These are phyloP conservation scores for Pyrocoelia pectoralis DNA, from an alignment of 2,888 invertebrate genomes.

Conservation along the genomic window DNA sequence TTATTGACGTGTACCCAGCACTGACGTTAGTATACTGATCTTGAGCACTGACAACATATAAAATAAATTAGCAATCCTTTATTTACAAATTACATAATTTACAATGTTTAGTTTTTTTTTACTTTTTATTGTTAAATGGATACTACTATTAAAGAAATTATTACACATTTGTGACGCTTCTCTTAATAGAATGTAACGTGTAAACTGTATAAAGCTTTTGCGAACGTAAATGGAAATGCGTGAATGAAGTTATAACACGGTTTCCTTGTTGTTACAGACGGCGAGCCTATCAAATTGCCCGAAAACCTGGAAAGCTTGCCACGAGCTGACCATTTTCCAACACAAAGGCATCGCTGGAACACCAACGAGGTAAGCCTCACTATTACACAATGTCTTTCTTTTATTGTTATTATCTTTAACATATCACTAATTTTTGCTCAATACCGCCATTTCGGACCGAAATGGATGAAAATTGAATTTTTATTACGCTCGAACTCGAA, in stretches of 20 bases:
- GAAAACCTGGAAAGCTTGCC: constrained; percentile 95
- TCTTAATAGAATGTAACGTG: neutral
- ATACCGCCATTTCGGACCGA: constrained; percentile 16
- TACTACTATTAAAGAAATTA: neutral
- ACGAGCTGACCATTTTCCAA: constrained; percentile 92
- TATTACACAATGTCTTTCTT: constrained; percentile 11
- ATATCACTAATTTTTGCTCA: constrained; percentile 19
- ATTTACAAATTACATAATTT: too few relatives aligned
- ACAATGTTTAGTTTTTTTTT: too few relatives aligned
- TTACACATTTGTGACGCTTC: constrained; percentile 4
- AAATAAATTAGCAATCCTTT: too few relatives aligned
- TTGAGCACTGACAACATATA: too few relatives aligned
- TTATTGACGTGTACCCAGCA: too few relatives aligned
- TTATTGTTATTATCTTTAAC: constrained; percentile 29
- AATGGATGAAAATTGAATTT: constrained; percentile 20
- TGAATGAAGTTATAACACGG: constrained; percentile 26
- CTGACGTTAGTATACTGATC: too few relatives aligned
- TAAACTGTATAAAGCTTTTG: constrained; percentile 9
- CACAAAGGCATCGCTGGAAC: constrained; percentile 97
- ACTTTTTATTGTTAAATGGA: neutral
- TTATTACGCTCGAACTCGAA: neutral
- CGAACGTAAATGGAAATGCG: constrained; percentile 17
- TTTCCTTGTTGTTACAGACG: constrained; percentile 69
- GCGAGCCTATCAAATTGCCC: constrained; percentile 91
- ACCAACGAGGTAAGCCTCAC: constrained; percentile 88